A percentile compares a stretch with the other conserved stretches of the same genome.
These are phyloP conservation scores for Paratilapia polleni DNA, from an alignment of 2,113 vertebrate genomes.

Conservation along the genomic window DNA sequence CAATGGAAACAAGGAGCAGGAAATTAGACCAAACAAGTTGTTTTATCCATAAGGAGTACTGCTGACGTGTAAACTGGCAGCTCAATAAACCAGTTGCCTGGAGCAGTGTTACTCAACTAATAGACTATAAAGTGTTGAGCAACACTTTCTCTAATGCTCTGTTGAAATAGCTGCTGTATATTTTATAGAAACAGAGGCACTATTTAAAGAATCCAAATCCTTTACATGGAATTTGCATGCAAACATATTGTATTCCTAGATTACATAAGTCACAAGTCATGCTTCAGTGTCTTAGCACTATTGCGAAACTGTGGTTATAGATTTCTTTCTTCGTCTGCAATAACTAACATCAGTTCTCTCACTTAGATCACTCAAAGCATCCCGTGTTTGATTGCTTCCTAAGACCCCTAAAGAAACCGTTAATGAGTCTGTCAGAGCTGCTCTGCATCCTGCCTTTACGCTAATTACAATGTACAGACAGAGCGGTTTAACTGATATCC, in stretches of 20 bases:
- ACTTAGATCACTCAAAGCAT: neutral
- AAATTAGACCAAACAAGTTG: neutral
- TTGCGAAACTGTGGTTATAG: neutral
- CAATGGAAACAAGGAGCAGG: neutral
- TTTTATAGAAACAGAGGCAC: neutral
- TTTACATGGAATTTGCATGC: neutral
- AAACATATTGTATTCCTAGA: neutral
- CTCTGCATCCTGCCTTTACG: neutral
- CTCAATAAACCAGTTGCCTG: conserved; percentile 1
- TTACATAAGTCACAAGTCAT: neutral
- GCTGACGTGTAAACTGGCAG: neutral
- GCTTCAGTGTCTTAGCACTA: neutral
- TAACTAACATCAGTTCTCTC: neutral
- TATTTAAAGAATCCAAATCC: neutral
- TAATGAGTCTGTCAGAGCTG: conserved; percentile 11
- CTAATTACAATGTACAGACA: neutral
- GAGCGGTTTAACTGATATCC: neutral
- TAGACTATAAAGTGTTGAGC: neutral
- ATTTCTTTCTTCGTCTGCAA: neutral
- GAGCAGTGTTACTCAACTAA: neutral
- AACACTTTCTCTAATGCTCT: neutral
- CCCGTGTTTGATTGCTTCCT: conserved; percentile 17
- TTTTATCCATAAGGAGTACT: neutral
- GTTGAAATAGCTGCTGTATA: neutral
- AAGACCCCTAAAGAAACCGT: conserved; percentile 5